phyloP scores from a whole-genome alignment of 37 sponge, comb jelly and placozoan genomes.

The Ephydatia muelleri region DNA sequence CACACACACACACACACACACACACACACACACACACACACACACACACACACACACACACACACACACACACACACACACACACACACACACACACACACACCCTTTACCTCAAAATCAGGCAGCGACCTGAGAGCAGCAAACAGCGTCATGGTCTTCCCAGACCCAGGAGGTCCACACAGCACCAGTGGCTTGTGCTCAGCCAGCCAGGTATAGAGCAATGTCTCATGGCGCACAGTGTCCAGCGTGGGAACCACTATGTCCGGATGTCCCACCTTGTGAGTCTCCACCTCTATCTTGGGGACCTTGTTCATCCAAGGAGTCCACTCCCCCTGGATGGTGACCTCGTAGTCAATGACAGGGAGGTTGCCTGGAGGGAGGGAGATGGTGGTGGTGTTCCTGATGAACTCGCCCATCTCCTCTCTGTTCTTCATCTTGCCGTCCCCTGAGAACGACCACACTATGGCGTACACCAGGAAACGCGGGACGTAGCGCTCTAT shows the following conservation, averaged over 20 bases:
- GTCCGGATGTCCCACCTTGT: slow-evolving; percentile 97
- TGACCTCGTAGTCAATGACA: slow-evolving; percentile 95
- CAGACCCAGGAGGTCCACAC: slow-evolving; percentile 98
- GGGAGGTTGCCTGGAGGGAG: slow-evolving; percentile 79
- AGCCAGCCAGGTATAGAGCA: slow-evolving; percentile 97
- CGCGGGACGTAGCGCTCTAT: slow-evolving; percentile 85
- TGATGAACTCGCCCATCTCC: slow-evolving; percentile 91
- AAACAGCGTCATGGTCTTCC: slow-evolving; percentile 98
- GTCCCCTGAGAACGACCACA: slow-evolving; percentile 97
- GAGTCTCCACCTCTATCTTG: slow-evolving; percentile 98
- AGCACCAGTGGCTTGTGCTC: slow-evolving; percentile 98
- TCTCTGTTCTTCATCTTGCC: slow-evolving; percentile 73
- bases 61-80: slow-evolving; percentile 6
- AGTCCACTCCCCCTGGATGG: slow-evolving; percentile 92
- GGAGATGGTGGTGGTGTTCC: slow-evolving; percentile 88
- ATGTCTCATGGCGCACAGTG: slow-evolving; percentile 93
- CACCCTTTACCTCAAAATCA: slow-evolving; percentile 88
- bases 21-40: no score
- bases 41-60: neutral
- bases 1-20: no score
- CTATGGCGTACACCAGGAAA: slow-evolving; percentile 80
- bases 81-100: neutral
- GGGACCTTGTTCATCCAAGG: slow-evolving; percentile 93
- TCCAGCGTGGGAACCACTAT: slow-evolving; percentile 96
- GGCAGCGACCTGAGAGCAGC: slow-evolving; percentile 93